Evolutionary conservation across 2,113 vertebrate genomes (phyloP).

Genomic region (Crotalus helleri): DNA sequence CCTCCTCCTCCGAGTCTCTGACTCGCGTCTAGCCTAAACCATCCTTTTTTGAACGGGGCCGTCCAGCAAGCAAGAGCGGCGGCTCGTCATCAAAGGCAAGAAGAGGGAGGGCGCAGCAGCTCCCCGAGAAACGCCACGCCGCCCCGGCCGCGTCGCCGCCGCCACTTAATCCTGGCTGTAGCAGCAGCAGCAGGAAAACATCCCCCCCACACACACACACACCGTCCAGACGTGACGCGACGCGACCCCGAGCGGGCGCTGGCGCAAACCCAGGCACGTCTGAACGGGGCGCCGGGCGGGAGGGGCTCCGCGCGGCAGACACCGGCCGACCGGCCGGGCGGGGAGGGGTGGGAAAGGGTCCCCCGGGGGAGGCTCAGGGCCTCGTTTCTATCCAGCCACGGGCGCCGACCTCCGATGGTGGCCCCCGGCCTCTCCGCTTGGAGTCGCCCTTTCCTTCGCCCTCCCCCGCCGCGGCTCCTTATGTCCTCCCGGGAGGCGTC

Average conservation of each 20-base stretch:
- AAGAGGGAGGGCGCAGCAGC: background rate
- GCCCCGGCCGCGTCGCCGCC: background rate
- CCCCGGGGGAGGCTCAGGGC: background rate
- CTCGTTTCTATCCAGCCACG: background rate
- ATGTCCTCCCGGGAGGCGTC: background rate
- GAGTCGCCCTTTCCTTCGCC: background rate
- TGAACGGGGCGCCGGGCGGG: background rate
- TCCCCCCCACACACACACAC: no score
- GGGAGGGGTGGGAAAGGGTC: no score
- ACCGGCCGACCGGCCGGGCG: background rate
- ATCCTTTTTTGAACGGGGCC: background rate
- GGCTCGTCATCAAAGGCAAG: background rate
- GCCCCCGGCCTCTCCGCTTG: background rate
- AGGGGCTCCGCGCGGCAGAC: background rate
- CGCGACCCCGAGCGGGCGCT: background rate
- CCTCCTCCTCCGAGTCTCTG: background rate
- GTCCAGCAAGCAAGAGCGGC: background rate
- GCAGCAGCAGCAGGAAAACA: background rate
- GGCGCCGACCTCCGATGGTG: background rate
- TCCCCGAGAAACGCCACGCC: background rate
- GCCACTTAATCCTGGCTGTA: background rate
- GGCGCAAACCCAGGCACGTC: background rate
- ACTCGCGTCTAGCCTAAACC: background rate
- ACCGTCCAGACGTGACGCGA: background rate
- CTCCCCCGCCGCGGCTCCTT: background rate